Evolutionary conservation across 1,140 invertebrate genomes (phyloP).

Genomic region (Stenopsyche tienmushanensis): DNA sequence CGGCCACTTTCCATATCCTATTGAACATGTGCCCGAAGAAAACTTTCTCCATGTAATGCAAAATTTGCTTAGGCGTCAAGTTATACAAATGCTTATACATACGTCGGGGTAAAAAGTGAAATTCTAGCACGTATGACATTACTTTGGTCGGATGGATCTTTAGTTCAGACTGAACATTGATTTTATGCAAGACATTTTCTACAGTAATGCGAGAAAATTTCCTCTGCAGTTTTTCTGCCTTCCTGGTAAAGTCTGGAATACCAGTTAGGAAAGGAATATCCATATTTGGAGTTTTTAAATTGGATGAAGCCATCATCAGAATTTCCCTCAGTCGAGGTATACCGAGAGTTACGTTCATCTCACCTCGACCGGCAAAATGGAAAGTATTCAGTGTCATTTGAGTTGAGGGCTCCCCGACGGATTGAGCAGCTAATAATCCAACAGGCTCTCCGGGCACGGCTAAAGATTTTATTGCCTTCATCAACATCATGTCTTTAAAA

Average conservation of each 20-base stretch:
- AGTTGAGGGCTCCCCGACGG: constrained; percentile 97
- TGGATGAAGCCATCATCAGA: constrained; percentile 89
- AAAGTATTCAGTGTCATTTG: constrained; percentile 99
- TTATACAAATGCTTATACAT: constrained; percentile 71
- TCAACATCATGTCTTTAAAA: constrained; percentile 70
- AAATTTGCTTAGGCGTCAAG: constrained; percentile 67
- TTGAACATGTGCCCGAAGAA: constrained; percentile 67
- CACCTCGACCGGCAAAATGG: constrained; percentile 98
- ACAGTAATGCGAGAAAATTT: constrained; percentile 77
- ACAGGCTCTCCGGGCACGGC: constrained; percentile 94
- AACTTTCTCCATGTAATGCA: constrained; percentile 65
- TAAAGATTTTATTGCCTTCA: constrained; percentile 75
- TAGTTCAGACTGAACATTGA: constrained; percentile 67
- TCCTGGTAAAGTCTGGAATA: constrained; percentile 57
- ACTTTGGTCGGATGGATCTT: constrained; percentile 57
- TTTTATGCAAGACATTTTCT: constrained; percentile 73
- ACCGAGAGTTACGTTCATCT: constrained; percentile 99
- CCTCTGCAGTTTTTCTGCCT: constrained; percentile 67
- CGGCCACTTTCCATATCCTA: constrained; percentile 49
- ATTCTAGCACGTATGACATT: constrained; percentile 61
- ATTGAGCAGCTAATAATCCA: constrained; percentile 91
- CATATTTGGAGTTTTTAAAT: constrained; percentile 95
- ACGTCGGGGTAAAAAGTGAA: constrained; percentile 72
- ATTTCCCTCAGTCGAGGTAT: constrained; percentile 96
- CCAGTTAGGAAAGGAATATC: constrained; percentile 78